These are phyloP conservation scores for Morinoia aosen DNA, from an alignment of 2,888 invertebrate species.

Conservation along the genomic window DNA sequence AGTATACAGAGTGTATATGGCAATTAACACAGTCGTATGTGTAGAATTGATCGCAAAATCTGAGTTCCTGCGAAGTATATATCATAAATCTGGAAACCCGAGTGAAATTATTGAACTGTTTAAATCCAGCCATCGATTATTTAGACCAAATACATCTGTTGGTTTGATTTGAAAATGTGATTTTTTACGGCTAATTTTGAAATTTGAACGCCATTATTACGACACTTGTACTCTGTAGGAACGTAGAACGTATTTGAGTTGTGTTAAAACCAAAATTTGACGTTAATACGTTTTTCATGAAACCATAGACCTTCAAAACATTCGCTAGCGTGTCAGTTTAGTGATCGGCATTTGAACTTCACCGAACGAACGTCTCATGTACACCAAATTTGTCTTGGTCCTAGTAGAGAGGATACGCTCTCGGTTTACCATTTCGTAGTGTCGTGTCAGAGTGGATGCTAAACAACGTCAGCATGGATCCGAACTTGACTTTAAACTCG, in stretches of 20 bases:
- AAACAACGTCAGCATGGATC: slow-evolving; percentile 52
- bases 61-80: neutral
- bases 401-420: neutral
- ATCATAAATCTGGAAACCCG: neutral
- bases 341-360: neutral
- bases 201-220: no score
- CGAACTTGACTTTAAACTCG: slow-evolving; percentile 59
- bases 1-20: neutral
- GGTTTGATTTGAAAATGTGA: no score
- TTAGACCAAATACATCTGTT: no score
- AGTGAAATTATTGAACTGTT: neutral
- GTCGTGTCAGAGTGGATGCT: neutral
- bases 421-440: neutral
- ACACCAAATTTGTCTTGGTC: neutral
- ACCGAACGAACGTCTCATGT: neutral
- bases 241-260: no score
- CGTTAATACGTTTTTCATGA: neutral
- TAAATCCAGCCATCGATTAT: no score
- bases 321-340: neutral
- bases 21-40: neutral
- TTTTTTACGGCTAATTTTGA: no score
- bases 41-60: no score
- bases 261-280: neutral
- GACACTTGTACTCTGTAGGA: no score
- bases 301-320: neutral